Evolutionary conservation across 2,113 vertebrate species (phyloP), one percentile per base, ranked within the genome.

Genomic region (Seriola rivoliana): DNA sequence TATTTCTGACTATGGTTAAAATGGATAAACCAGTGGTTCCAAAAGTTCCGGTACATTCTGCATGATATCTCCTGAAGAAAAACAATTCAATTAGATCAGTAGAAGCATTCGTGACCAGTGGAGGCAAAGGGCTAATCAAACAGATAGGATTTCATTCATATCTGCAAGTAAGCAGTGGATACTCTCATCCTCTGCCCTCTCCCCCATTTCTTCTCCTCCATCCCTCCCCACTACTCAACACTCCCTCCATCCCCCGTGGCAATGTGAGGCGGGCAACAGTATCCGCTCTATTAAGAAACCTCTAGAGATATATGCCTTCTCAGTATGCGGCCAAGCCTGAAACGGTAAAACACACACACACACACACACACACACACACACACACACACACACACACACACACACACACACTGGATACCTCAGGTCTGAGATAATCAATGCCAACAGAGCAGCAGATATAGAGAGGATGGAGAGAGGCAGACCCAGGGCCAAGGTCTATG

Each of bases 221-320:
- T 64, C 67, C 55, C 73, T 60, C 66, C 70, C n/a, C 70, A 50
- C 67, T 70, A 32, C 60, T 59, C 78, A 85, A 76, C 34, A 6
- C 78, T 83, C 50, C 68, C 67, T 86, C 71, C 82, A 85, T 80
- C 86, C 91, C 89, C 86, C 58, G 73, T 79, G 85, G 92, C 85
- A 82, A 81, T 80, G 86, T 63, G 73, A 90, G 79, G 84, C 62
- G 17, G 78, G 90, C 79, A 91, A 91, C 84, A 86, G 74, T 86
- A 92, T 92, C 79, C 63, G 68, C 89, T 87, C 77, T 83, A 89
- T 88, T 92, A 89, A 54, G 75, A 82, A 89, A 88, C 85, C 93
- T 92, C 93, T 72, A 71, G 91, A 93, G 93, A 87, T 88, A 89
- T 83, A 84, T 88, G 82, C 80, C 89, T 90, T 89, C 85, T 91